Percentiles rank a stretch among this genome's conserved stretches.
phyloP scores from a whole-genome alignment of 1,140 invertebrate species.

The Heliothis subflexa region DNA sequence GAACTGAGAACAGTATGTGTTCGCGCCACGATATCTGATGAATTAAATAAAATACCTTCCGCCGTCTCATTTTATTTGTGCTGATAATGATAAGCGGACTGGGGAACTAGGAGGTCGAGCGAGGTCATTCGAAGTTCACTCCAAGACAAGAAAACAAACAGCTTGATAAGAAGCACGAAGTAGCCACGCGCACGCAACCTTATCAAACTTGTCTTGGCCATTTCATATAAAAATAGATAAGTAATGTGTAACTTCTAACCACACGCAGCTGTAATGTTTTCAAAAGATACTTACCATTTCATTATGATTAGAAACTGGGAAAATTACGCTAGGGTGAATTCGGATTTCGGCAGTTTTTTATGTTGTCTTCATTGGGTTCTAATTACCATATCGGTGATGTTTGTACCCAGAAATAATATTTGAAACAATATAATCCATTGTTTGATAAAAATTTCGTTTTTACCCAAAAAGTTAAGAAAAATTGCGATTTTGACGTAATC shows the following conservation, averaged over 20 bases:
- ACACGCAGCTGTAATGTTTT: neutral
- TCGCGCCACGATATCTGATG: constrained; percentile 69
- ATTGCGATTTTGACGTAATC: no score
- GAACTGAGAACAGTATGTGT: constrained; percentile 54
- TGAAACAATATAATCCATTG: no score
- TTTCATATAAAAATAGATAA: constrained; percentile 36
- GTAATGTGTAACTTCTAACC: constrained; percentile 16
- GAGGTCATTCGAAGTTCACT: constrained; percentile 83
- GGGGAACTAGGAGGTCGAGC: constrained; percentile 79
- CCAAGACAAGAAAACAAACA: constrained; percentile 77
- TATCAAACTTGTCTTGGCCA: constrained; percentile 46
- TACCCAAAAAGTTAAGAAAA: no score
- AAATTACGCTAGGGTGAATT: neutral
- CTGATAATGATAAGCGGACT: constrained; percentile 81
- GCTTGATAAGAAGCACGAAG: constrained; percentile 80
- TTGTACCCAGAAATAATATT: neutral
- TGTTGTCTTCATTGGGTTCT: neutral
- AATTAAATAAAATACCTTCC: constrained; percentile 75
- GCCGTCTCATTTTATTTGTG: constrained; percentile 83
- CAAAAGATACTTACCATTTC: constrained; percentile 21
- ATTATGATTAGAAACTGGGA: neutral
- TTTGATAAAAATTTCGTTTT: no score
- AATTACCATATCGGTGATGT: neutral
- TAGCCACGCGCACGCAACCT: constrained; percentile 69
- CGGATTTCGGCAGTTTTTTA: neutral